Conservation (phyloP, 2,113 vertebrate species). For the Crotalus tigris region DNA sequence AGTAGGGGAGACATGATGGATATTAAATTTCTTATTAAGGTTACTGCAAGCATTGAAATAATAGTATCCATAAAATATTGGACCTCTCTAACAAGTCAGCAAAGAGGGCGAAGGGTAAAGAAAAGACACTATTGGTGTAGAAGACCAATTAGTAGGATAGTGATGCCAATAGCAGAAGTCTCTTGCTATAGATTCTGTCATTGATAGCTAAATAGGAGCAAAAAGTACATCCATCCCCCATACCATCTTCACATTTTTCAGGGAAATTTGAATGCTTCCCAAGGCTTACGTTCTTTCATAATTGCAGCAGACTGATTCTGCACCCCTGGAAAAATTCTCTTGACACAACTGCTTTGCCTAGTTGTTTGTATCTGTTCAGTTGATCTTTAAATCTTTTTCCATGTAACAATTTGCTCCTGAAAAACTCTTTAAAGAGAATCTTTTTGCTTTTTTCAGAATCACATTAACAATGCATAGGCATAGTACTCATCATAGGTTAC, state of each 20-base stretch:
- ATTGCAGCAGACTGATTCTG: background rate
- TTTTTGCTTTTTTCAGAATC: background rate
- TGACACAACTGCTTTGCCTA: background rate
- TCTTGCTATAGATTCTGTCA: background rate
- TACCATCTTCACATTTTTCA: background rate
- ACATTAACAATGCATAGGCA: background rate
- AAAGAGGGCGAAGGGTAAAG: background rate
- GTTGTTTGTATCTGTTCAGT: background rate
- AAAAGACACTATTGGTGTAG: background rate
- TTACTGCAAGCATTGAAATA: background rate
- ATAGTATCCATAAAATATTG: background rate
- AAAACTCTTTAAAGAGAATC: background rate
- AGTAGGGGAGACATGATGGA: background rate
- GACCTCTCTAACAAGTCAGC: background rate
- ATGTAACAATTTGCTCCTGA: background rate
- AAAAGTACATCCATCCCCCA: background rate
- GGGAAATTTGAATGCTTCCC: background rate
- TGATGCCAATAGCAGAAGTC: background rate
- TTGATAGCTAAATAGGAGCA: background rate
- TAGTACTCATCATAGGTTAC: background rate
- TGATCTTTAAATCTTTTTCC: background rate
- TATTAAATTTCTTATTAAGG: background rate
- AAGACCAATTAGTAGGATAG: background rate
- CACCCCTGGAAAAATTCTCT: background rate
- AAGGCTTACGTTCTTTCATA: background rate